Base-by-base conservation (phyloP, 2,888 invertebrate genomes). In the Vandiemenella viatica region DNA sequence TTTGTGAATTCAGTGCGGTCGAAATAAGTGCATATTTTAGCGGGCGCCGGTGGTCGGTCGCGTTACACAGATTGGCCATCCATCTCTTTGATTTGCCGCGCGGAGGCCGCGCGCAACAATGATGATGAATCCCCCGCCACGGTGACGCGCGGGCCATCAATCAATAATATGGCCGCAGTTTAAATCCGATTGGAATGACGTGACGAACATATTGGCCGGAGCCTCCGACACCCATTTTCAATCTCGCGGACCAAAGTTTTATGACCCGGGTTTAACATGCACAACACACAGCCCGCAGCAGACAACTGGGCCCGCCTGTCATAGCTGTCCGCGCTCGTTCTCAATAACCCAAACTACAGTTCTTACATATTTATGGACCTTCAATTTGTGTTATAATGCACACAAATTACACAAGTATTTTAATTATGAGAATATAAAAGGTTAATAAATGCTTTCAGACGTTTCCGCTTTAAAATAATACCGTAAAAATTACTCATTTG, bases 11-110 rank as follows among this genome's bases (percentile, higher is more conserved):
- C 32, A 32, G 13, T 32, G 32, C 32, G 32, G 32, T 32, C 19
- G 47, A 43, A 45, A 44, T 48, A 46, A 49, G 52, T 50, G 49
- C 52, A 52, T 52, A 52, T 52, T 52, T 52, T 46, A 38, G 45
- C 43, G 42, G n/a, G 32, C 32, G 37, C 22, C 43, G 13, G 37
- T n/a, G n/a, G n/a, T n/a, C n/a, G n/a, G n/a, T n/a, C 15, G 44
- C 15, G 44, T 17, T 37, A 16, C 42, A 40, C 41, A 40, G 37
- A 38, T 43, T 47, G 43, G 50, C 49, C 46, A 50, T 54, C 44
- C 52, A 52, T 54, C 54, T 52, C 47, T 38, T 42, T 54, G 54
- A 54, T 54, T 54, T 54, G 54, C 51, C 43, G 18, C 20, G 20
- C 42, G 42, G 20, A 16, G 42, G n/a, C 20, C 19, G 20, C 7